These are phyloP conservation scores for Dasyornis broadbenti DNA, from an alignment of 2,113 vertebrate genomes.

Conservation along the genomic window DNA sequence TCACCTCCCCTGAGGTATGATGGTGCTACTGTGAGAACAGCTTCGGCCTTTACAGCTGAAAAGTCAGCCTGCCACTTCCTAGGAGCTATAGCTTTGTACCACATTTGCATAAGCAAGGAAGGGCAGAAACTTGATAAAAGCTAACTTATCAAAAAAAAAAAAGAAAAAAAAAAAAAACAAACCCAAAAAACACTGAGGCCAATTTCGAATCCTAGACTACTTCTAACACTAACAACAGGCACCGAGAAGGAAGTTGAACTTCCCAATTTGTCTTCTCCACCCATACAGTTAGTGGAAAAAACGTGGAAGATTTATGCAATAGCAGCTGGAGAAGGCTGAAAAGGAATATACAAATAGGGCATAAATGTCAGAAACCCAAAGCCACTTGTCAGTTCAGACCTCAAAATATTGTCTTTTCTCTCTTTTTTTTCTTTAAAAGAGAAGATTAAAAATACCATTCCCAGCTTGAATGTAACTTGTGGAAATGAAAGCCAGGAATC, in stretches of 20 bases:
- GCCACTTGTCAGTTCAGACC: neutral
- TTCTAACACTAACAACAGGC: neutral
- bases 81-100: neutral
- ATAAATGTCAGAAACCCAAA: constrained; percentile 1
- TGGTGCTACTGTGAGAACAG: neutral
- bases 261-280: neutral
- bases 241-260: neutral
- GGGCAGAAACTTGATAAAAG: neutral
- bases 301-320: neutral
- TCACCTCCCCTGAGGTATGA: neutral
- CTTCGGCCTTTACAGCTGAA: neutral
- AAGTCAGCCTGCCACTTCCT: neutral
- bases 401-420: constrained; percentile 7
- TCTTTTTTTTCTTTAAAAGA: neutral
- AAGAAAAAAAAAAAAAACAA: too few relatives aligned
- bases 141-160: neutral
- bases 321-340: neutral
- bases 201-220: neutral
- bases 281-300: neutral
- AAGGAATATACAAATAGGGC: neutral
- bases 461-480: neutral
- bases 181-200: too few relatives aligned
- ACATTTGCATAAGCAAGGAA: neutral
- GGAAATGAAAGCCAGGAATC: constrained; percentile 29
- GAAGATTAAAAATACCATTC: constrained; percentile 20